Base-by-base conservation (phyloP, 30 jellyfish, hydroid and myxozoan species). In the Aurelia sp. region DNA sequence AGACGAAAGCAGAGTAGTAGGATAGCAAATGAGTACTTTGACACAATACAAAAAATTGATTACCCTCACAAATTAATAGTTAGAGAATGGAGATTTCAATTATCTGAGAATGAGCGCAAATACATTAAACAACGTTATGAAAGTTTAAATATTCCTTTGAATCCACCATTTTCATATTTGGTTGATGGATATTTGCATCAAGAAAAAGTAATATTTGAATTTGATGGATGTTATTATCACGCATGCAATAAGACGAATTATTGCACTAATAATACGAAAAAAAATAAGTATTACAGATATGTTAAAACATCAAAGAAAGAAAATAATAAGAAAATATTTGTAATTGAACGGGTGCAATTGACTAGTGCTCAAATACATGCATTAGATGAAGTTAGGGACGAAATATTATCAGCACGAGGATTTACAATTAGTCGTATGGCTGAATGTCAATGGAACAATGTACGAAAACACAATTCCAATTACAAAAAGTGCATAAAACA, bases 161-260 rank as follows among this genome's bases (percentile, higher is more conserved):
- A 4, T 3, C 17, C 41, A 3, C 75, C 40, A 21, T 11, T 0
- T 3, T 20, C 16, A 7, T 8, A 0, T 0, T 1, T 8, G 0
- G 41, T 64, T 0, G 81, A 70, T 13, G 63, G 81, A 35, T 13
- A 3, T 31, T 0, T 31, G 7, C 38, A n/a, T 3, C 67, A 19
- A 0, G 3, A 21, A 67, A 21, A 4, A 17, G 8, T 0, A 6
- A 57, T 55, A 3, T 12, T 77, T 1, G 88, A 77, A 13, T 59
- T 13, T 44, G 65, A 77, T 24, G 88, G 88, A 3, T 60, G 88
- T 24, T 77, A 61, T 20, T 77, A 60, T 55, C 88, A 77, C 6
- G 65, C 70, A 4, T 77, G 88, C 20, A 2, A 4, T 13, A 13
- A 52, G 11, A 21, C 27, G 0, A 15, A 35, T 3, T 2, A 38